Conservation (phyloP, 1,140 invertebrate genomes). For the Tetramorium alpestre region DNA sequence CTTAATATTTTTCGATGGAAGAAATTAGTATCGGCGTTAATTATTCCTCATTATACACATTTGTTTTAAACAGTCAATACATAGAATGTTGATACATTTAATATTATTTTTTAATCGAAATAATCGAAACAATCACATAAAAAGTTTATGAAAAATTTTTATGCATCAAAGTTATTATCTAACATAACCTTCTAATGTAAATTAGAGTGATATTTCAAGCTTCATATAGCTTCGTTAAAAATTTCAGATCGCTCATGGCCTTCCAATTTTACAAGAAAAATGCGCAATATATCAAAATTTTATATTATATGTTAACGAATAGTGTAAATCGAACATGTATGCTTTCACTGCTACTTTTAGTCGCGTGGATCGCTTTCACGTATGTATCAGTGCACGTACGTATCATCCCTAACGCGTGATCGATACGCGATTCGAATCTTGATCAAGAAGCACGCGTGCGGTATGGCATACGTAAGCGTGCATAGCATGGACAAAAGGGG, state of each 20-base stretch:
- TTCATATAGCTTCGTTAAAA: neutral
- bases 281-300: neutral
- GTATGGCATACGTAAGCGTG: conserved; percentile 39
- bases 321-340: neutral
- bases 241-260: neutral
- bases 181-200: neutral
- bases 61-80: neutral
- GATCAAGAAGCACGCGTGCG: conserved; percentile 67
- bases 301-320: conserved; percentile 4
- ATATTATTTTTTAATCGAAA: neutral
- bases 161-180: neutral
- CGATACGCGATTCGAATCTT: conserved; percentile 70
- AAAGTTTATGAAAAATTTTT: neutral
- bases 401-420: conserved; percentile 69
- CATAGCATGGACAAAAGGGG: conserved; percentile 32
- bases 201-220: neutral
- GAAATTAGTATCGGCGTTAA: neutral
- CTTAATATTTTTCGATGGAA: neutral
- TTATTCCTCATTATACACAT: neutral
- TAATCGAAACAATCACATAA: neutral
- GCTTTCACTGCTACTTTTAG: conserved; percentile 48
- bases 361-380: conserved; percentile 55
- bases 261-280: neutral
- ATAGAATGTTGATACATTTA: neutral
- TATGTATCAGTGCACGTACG: conserved; percentile 57